Evolutionary conservation across 2,113 vertebrate genomes (phyloP).

Genomic region (Sebastes fasciatus): DNA sequence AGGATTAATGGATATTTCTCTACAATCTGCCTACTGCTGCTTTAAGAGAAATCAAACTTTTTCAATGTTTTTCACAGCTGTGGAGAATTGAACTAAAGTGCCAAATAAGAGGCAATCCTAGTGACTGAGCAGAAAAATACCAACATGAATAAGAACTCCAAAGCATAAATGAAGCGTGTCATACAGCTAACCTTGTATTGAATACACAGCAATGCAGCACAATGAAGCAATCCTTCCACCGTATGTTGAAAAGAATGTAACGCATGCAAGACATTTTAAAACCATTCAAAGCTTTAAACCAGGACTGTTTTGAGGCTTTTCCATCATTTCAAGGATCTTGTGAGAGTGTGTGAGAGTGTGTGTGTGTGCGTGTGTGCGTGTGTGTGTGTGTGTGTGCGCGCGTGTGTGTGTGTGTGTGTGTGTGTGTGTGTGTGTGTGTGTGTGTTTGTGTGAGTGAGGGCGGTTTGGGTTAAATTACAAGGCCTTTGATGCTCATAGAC

Average conservation of each 20-base stretch:
- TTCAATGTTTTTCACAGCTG: slow-evolving; percentile 18
- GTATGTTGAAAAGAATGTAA: background rate
- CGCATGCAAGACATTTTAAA: slow-evolving; percentile 12
- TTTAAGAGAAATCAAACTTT: background rate
- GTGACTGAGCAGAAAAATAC: background rate
- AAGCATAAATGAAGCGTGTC: background rate
- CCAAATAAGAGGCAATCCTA: background rate
- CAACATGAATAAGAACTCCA: background rate
- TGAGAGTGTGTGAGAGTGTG: too few relatives aligned
- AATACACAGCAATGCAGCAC: background rate
- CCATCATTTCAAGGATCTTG: slow-evolving; percentile 15
- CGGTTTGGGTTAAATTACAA: slow-evolving; percentile 58
- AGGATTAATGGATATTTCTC: too few relatives aligned
- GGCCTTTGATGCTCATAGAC: slow-evolving; percentile 62
- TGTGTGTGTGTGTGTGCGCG: background rate
- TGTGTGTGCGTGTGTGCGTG: too few relatives aligned
- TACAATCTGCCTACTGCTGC: too few relatives aligned
- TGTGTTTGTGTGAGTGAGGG: slow-evolving; percentile 27
- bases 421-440: slow-evolving; percentile 9
- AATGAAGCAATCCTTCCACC: background rate
- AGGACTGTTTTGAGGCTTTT: slow-evolving; percentile 18
- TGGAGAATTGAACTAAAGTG: background rate
- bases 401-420: too few relatives aligned
- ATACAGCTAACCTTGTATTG: background rate
- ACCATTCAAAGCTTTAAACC: slow-evolving; percentile 19